Percentiles rank a stretch among this genome's conserved stretches.
Conservation (phyloP, 2,113 vertebrate genomes). For the Phainopepla nitens region DNA sequence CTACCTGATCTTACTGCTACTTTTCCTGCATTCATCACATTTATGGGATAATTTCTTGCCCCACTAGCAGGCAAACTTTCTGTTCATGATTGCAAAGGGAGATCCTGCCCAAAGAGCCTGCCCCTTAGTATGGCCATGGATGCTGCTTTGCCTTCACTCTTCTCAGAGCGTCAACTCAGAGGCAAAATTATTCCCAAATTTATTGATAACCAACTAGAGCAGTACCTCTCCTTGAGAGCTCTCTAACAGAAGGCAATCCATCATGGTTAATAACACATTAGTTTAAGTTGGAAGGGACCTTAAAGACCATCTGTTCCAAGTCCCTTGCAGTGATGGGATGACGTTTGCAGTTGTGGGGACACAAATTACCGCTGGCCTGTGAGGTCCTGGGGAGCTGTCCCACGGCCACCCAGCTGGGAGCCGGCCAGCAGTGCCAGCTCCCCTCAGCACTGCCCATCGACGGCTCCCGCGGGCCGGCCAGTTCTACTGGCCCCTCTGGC, state of each 20-base stretch:
- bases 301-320: neutral
- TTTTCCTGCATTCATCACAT: neutral
- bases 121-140: fast-evolving
- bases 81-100: neutral
- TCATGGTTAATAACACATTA: fast-evolving
- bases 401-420: fast-evolving
- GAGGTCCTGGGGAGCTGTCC: fast-evolving
- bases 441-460: too few species aligned
- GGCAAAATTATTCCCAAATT: neutral
- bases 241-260: fast-evolving
- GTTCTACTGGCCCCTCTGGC: neutral
- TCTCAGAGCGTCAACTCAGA: neutral
- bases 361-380: fast-evolving
- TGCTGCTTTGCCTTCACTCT: neutral
- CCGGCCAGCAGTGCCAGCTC: fast-evolving
- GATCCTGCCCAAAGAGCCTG: neutral
- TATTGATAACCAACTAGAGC: neutral
- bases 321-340: neutral
- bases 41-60: neutral
- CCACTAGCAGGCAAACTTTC: neutral
- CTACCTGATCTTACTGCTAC: neutral
- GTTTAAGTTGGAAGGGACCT: neutral
- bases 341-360: neutral
- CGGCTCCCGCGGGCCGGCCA: fast-evolving
- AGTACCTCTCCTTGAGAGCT: neutral